A percentile compares a stretch with the other conserved stretches of the same genome.
Conservation (phyloP, 2,797 vertebrate species). For the Sparus aurata region DNA sequence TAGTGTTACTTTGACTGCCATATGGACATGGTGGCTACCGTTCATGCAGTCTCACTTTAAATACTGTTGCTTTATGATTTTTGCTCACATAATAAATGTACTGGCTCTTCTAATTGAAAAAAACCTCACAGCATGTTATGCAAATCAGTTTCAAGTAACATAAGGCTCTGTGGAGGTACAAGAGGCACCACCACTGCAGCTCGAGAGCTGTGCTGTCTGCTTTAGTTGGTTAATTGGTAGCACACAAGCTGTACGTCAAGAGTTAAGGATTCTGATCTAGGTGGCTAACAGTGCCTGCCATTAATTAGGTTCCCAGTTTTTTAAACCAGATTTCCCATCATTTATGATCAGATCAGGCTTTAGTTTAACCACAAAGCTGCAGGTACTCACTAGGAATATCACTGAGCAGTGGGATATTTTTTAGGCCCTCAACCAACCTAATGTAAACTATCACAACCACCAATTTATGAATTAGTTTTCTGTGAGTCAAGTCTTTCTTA, state of each 20-base stretch:
- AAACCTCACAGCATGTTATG: slow-evolving; percentile 12
- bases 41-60: not conserved
- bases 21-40: no score
- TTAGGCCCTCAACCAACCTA: not conserved
- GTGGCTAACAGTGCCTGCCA: not conserved
- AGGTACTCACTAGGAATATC: not conserved
- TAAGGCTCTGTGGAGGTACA: not conserved
- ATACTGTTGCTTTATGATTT: not conserved
- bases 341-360: not conserved
- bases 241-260: slow-evolving; percentile 1
- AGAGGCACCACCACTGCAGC: not conserved
- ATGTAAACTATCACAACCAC: not conserved
- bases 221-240: not conserved
- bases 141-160: slow-evolving; percentile 1
- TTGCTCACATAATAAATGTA: not conserved
- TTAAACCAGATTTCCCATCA: not conserved
- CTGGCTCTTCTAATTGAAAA: not conserved
- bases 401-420: not conserved
- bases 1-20: no score
- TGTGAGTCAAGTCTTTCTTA: not conserved
- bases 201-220: not conserved
- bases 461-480: not conserved
- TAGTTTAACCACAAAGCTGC: not conserved
- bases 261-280: not conserved
- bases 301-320: slow-evolving; percentile 9